Percentiles rank a stretch among this genome's conserved stretches.
Evolutionary conservation across 2,888 invertebrate species (phyloP).

Genomic region (Galeopsomyia nigrocyanea): DNA sequence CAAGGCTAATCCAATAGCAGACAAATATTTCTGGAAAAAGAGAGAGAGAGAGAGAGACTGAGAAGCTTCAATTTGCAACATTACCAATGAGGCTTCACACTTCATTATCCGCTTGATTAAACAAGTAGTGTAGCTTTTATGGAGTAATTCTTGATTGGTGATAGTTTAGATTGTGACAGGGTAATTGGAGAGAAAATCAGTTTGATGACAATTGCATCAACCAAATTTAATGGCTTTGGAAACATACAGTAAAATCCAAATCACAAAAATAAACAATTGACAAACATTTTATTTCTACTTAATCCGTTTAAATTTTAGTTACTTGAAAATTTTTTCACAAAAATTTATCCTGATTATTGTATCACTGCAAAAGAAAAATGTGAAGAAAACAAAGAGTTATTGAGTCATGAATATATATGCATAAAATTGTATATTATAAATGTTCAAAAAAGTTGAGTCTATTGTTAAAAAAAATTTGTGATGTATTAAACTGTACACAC

Average conservation of each 20-base stretch:
- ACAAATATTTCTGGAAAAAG: conserved; percentile 43
- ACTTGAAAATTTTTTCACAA: no score
- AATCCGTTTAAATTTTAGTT: no score
- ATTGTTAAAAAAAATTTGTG: conserved; percentile 21
- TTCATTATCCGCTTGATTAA: conserved; percentile 19
- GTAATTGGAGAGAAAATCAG: conserved; percentile 10
- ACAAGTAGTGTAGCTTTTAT: neutral
- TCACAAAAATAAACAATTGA: conserved; percentile 5
- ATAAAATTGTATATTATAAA: neutral
- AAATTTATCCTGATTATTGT: no score
- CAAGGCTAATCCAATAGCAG: conserved; percentile 53
- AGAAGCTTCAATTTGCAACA: conserved; percentile 25
- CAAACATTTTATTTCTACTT: neutral
- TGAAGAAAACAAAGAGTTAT: neutral
- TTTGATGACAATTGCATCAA: conserved; percentile 19
- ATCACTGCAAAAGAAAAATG: neutral
- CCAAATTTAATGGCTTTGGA: conserved; percentile 17
- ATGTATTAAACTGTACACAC: conserved; percentile 13
- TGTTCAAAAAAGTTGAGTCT: conserved; percentile 5
- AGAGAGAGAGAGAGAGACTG: conserved; percentile 25
- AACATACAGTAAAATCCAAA: conserved; percentile 24
- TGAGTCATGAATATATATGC: neutral
- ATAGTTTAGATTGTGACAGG: conserved; percentile 21
- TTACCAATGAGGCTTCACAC: neutral
- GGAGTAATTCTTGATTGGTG: conserved; percentile 17